A percentile compares a stretch with the other conserved stretches of the same genome.
Evolutionary conservation across 2,888 invertebrate genomes (phyloP).

Genomic region (Tineola bisselliella): DNA sequence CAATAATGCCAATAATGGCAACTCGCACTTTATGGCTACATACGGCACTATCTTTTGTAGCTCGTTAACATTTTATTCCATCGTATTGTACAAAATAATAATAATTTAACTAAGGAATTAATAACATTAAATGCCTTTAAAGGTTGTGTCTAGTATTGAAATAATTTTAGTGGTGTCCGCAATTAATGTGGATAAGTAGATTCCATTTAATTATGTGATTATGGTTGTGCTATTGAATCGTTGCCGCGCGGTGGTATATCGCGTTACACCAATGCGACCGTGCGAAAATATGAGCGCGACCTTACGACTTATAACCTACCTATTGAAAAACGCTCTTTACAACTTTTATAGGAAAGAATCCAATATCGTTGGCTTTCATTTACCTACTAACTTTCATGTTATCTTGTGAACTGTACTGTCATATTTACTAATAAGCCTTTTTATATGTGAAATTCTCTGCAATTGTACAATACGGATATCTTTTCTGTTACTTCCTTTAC

Average conservation of each 20-base stretch:
- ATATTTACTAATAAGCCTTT: not conserved
- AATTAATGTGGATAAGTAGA: not conserved
- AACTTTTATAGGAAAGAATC: not conserved
- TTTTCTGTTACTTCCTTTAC: too few relatives aligned
- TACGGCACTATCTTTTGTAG: not conserved
- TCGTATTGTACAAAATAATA: not conserved
- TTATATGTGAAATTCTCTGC: too few relatives aligned
- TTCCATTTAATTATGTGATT: conserved; percentile 3
- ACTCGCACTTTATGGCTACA: not conserved
- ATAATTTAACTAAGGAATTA: not conserved
- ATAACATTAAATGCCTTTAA: not conserved
- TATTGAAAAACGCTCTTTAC: not conserved
- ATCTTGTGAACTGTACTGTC: not conserved
- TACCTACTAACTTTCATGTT: not conserved
- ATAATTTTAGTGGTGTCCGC: too few relatives aligned
- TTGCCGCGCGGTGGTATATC: not conserved
- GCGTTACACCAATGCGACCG: conserved; percentile 3
- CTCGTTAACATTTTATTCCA: not conserved
- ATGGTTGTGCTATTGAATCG: not conserved
- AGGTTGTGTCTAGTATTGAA: not conserved
- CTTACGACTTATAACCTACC: not conserved
- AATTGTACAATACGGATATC: too few relatives aligned
- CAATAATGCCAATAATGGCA: not conserved
- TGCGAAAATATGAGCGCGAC: conserved; percentile 9
- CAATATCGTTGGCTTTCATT: not conserved